phyloP scores from a whole-genome alignment of 1,140 invertebrate genomes.

The Chelonus insularis region DNA sequence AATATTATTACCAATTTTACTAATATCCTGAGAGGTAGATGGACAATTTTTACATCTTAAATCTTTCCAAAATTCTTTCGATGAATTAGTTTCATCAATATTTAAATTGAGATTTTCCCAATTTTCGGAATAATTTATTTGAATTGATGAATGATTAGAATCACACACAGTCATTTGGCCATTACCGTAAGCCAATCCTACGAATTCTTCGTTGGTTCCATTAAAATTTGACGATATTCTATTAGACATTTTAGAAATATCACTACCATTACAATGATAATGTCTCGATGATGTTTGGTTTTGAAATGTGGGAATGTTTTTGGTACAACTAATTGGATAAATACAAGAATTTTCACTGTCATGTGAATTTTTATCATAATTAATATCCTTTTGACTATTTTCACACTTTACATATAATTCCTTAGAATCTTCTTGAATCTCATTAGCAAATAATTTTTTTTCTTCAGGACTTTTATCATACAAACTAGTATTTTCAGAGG shows the following conservation, averaged over 20 bases:
- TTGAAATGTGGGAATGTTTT: slow-evolving; percentile 4
- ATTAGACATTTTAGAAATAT: slow-evolving; percentile 36
- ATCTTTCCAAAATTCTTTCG: slow-evolving; percentile 53
- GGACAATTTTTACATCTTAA: slow-evolving; percentile 54
- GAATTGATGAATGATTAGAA: slow-evolving; percentile 49
- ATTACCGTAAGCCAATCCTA: slow-evolving; percentile 53
- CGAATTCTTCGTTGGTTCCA: slow-evolving; percentile 53
- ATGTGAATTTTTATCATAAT: too few relatives aligned
- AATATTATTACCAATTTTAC: slow-evolving; percentile 45
- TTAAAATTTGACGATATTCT: slow-evolving; percentile 50
- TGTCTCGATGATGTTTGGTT: background rate
- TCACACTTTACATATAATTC: background rate
- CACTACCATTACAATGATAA: slow-evolving; percentile 3
- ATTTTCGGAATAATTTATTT: slow-evolving; percentile 57
- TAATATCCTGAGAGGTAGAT: slow-evolving; percentile 47
- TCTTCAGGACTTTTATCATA: slow-evolving; percentile 59
- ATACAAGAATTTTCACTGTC: background rate
- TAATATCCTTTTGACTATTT: background rate
- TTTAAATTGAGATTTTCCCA: slow-evolving; percentile 58
- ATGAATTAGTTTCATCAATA: slow-evolving; percentile 43
- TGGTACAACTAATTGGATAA: background rate
- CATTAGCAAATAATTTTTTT: slow-evolving; percentile 50
- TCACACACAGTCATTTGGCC: slow-evolving; percentile 54
- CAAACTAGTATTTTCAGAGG: slow-evolving; percentile 69
- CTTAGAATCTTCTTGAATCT: slow-evolving; percentile 28